These are phyloP conservation scores for Phacellophora camtschatica DNA, from an alignment of 30 jellyfish, hydroid and myxozoan genomes.

Conservation along the genomic window DNA sequence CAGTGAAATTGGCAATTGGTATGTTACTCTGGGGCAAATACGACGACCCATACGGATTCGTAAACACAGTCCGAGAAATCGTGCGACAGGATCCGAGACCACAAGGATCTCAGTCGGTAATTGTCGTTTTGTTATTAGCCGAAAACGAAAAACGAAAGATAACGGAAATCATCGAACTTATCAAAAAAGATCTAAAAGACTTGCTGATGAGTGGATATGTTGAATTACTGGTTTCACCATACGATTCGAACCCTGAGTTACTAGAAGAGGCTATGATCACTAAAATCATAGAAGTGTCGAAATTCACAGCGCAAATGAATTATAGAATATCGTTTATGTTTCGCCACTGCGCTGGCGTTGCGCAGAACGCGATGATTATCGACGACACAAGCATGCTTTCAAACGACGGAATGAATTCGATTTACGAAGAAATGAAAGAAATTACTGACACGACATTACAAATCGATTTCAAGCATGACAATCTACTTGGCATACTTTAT, in stretches of 20 bases:
- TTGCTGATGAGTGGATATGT: conserved; percentile 23
- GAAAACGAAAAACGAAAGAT: conserved; percentile 13
- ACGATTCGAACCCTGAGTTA: conserved; percentile 11
- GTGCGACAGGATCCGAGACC: conserved; percentile 49
- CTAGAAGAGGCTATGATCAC: background rate
- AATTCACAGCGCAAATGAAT: conserved; percentile 8
- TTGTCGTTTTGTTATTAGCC: conserved; percentile 30
- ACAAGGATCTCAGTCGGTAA: conserved; percentile 20
- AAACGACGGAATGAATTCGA: background rate
- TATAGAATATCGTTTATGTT: conserved; percentile 18
- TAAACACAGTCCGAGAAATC: conserved; percentile 26
- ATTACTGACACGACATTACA: conserved; percentile 12
- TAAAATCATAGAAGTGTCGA: background rate
- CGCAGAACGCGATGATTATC: conserved; percentile 16
- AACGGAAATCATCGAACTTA: background rate
- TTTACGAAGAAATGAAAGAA: conserved; percentile 6
- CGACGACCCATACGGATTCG: background rate
- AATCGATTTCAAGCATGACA: background rate
- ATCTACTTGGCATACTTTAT: background rate
- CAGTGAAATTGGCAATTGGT: conserved; percentile 52
- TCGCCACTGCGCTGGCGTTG: conserved; percentile 11
- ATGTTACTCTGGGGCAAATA: conserved; percentile 25
- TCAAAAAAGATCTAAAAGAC: background rate
- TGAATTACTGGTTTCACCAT: conserved; percentile 30
- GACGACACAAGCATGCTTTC: background rate